phyloP scores from a whole-genome alignment of 2,113 vertebrate genomes.

The Myxocyprinus asiaticus region DNA sequence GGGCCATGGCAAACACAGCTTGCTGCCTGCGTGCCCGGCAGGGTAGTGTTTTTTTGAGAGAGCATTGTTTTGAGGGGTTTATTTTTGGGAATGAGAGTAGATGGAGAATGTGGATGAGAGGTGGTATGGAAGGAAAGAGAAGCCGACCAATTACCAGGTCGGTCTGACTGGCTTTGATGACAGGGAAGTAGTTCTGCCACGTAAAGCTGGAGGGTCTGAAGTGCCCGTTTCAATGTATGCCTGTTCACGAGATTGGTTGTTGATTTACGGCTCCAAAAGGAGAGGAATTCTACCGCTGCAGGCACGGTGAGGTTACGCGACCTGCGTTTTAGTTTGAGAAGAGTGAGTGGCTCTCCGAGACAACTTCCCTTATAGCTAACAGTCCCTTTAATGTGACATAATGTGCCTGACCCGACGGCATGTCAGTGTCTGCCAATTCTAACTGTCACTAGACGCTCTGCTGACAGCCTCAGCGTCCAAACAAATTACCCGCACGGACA shows the following conservation, averaged over 20 bases:
- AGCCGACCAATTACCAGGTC: conserved; percentile 13
- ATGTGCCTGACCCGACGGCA: conserved; percentile 22
- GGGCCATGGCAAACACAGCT: conserved; percentile 5
- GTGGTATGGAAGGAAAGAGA: background rate
- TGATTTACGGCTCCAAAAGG: background rate
- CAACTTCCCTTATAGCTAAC: conserved; percentile 10
- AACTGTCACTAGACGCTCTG: conserved; percentile 9
- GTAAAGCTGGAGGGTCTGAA: conserved; percentile 29
- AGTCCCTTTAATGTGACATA: conserved; percentile 31
- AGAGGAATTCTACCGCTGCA: background rate
- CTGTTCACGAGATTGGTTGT: background rate
- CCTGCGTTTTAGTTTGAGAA: conserved; percentile 14
- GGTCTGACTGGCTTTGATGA: conserved; percentile 12
- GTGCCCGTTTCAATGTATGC: background rate
- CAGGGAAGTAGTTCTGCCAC: conserved; percentile 19
- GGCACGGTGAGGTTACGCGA: conserved; percentile 22
- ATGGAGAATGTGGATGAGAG: conserved; percentile 8
- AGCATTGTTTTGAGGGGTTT: conserved; percentile 24
- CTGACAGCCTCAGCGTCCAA: conserved; percentile 40
- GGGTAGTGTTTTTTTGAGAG: conserved; percentile 4
- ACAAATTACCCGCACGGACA: conserved; percentile 35
- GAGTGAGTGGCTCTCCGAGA: conserved; percentile 3
- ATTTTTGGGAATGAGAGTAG: conserved; percentile 34
- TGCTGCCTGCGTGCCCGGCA: background rate
- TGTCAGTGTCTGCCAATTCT: conserved; percentile 36